These are phyloP conservation scores for Pollenia griseotomentosa DNA, from an alignment of 2,888 invertebrate species.

Conservation along the genomic window DNA sequence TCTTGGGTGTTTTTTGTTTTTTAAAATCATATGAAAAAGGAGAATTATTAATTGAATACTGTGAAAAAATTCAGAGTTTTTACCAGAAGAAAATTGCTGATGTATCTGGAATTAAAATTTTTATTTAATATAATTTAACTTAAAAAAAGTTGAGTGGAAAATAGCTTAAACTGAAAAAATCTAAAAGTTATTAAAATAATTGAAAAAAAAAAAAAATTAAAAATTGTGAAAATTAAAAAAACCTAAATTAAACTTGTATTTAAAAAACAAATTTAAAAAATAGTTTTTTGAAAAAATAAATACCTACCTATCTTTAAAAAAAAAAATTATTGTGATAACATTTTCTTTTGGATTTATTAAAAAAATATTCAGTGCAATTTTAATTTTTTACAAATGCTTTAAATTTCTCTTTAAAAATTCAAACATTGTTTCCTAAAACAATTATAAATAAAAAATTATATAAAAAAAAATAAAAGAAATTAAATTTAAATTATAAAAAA, in stretches of 20 bases:
- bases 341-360: conserved; percentile 45
- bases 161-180: conserved; percentile 32
- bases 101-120: background rate
- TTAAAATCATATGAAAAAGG: conserved; percentile 27
- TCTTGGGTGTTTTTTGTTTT: conserved; percentile 61
- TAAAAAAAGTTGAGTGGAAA: conserved; percentile 8
- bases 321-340: conserved; percentile 60
- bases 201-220: background rate
- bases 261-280: conserved; percentile 29
- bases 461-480: background rate
- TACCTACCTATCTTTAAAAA: background rate
- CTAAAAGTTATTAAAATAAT: background rate
- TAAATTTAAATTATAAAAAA: conserved; percentile 1
- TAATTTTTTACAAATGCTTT: conserved; percentile 20
- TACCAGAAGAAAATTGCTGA: background rate
- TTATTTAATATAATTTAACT: background rate
- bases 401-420: conserved; percentile 20
- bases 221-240: background rate
- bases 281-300: conserved; percentile 16
- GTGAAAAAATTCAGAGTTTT: conserved; percentile 32
- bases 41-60: conserved; percentile 46
- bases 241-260: background rate
- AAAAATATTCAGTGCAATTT: conserved; percentile 67
- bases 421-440: conserved; percentile 41
- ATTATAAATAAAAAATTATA: conserved; percentile 7